Evolutionary conservation across 1,140 invertebrate genomes (phyloP).

Genomic region (Ladona fulva): DNA sequence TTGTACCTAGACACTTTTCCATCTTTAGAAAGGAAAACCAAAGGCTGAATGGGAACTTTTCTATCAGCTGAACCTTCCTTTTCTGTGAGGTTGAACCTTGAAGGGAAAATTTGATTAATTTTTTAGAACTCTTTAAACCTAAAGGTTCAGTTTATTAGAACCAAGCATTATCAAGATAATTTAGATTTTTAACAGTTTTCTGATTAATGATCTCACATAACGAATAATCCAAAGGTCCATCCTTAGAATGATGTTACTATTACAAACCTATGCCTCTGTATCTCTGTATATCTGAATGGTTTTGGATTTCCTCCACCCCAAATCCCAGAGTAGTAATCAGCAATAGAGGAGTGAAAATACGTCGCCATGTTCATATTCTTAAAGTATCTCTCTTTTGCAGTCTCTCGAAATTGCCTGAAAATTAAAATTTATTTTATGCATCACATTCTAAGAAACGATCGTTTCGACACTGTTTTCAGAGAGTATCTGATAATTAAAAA

Average conservation of each 20-base stretch:
- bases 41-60: conserved; percentile 90
- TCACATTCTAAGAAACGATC: no score
- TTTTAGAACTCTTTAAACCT: no score
- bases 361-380: conserved; percentile 93
- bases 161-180: no score
- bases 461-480: no score
- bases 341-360: conserved; percentile 94
- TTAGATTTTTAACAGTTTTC: no score
- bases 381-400: conserved; percentile 90
- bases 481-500: no score
- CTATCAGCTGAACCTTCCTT: conserved; percentile 89
- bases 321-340: conserved; percentile 94
- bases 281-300: conserved; percentile 94
- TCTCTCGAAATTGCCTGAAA: conserved; percentile 82
- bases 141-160: no score
- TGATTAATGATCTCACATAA: no score
- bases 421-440: conserved; percentile 16
- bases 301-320: conserved; percentile 92
- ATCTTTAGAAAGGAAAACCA: conserved; percentile 86
- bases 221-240: no score
- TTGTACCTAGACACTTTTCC: conserved; percentile 79
- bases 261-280: conserved; percentile 72
- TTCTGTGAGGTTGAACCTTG: conserved; percentile 70
- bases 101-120: conserved; percentile 21
- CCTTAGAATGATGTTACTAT: no score